Conservation (phyloP, 1,140 invertebrate species). For the Drosophila nigromelanica region DNA sequence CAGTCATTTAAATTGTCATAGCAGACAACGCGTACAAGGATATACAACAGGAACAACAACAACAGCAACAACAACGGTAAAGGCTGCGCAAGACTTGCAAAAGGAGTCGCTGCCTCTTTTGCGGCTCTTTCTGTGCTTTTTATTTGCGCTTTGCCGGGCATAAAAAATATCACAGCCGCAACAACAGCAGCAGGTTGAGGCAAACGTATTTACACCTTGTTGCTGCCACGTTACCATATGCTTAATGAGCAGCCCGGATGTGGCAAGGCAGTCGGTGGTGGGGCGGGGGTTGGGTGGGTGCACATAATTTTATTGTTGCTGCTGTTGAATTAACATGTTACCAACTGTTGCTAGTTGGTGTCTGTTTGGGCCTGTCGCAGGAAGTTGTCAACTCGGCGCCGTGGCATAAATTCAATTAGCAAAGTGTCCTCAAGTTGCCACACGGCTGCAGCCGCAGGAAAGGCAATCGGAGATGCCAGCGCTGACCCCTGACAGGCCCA, state of each 20-base stretch:
- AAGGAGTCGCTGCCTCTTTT: conserved; percentile 2
- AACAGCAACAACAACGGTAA: conserved; percentile 16
- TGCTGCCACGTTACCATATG: conserved; percentile 65
- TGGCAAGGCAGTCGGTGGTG: conserved; percentile 11
- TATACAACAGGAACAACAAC: background rate
- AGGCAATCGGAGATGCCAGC: conserved; percentile 42
- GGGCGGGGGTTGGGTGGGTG: background rate
- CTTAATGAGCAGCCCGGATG: conserved; percentile 69
- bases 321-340: conserved; percentile 72
- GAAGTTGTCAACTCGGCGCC: conserved; percentile 68
- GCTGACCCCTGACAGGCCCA: conserved; percentile 26
- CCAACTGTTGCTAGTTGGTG: conserved; percentile 68
- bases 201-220: conserved; percentile 75
- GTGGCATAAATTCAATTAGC: conserved; percentile 79
- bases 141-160: conserved; percentile 34
- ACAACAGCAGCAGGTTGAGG: conserved; percentile 13
- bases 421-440: conserved; percentile 63
- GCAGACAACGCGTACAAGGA: conserved; percentile 57
- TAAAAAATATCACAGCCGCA: conserved; percentile 47
- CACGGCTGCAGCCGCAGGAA: conserved; percentile 30
- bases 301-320: conserved; percentile 39
- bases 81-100: conserved; percentile 43
- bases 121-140: conserved; percentile 46
- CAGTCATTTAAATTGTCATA: conserved; percentile 79
- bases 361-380: conserved; percentile 37